Base-by-base conservation (phyloP, 30 jellyfish, hydroid and myxozoan species). In the Pseudorhiza aurosa region DNA sequence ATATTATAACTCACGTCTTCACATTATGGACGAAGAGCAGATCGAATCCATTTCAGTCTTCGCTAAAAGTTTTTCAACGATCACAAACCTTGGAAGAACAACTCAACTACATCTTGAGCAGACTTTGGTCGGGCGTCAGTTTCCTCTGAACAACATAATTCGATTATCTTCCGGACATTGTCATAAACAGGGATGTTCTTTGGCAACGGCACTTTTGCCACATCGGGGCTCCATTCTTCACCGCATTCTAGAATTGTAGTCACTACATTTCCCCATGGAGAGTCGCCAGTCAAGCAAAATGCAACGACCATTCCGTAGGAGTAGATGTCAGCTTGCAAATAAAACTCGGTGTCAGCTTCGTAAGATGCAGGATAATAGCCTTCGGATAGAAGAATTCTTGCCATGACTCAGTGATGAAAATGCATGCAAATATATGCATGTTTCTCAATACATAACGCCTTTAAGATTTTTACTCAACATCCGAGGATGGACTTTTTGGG, bases 251-350 rank as follows among this genome's bases (percentile, higher is more conserved):
- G 50, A 31, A 68, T 58, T 5, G 87, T 78, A n/a, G 96, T 87
- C 5, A 31, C 70, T 7, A 35, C 88, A 47, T 28, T 47, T 36
- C 80, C 72, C 91, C 91, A 87, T 1, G 96, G 96, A 37, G 85
- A 68, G 7, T 68, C 81, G 8, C 96, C 88, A 26, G 96, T 77
- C 51, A 87, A 62, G 65, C 96, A 87, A 62, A 72, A 87, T 10
- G 96, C 96, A 33, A 87, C 32, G 25, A 87, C 96, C 89, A 77
- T 64, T 4, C 96, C 96, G 50, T 75, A 87, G 4, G 96, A 68
- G 47, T 72, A 87, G 9, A 87, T 58, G 47, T 87, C 96, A 17
- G 88, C 96, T 77, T 67, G 76, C 29, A 87, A 77, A 58, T 76
- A 87, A 68, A 80, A 80, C 31, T 59, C 91, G 7, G 50, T 71